phyloP scores from a whole-genome alignment of 2,797 vertebrate genomes.

The Fundulus diaphanus region DNA sequence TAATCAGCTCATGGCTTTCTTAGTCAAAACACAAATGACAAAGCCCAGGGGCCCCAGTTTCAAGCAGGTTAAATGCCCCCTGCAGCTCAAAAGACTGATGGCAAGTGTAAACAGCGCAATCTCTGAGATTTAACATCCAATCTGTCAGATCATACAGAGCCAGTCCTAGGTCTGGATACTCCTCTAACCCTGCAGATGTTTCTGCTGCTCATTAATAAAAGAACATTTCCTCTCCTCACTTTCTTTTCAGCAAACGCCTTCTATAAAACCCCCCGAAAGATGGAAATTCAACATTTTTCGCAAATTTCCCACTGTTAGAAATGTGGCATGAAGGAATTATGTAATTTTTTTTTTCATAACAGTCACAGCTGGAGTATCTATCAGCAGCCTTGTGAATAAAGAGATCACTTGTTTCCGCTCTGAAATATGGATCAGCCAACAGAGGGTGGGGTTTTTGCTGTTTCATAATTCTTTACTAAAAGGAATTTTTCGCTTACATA shows the following conservation, averaged over 20 bases:
- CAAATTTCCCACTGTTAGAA: conserved; percentile 17
- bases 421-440: conserved; percentile 12
- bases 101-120: conserved; percentile 42
- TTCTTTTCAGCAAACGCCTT: neutral
- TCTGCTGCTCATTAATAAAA: neutral
- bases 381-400: conserved; percentile 45
- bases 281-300: conserved; percentile 27
- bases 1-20: conserved; percentile 75
- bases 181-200: conserved; percentile 6
- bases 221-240: neutral
- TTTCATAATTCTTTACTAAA: conserved; percentile 26
- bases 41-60: conserved; percentile 60
- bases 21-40: conserved; percentile 75
- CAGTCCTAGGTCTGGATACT: conserved; percentile 1
- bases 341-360: conserved; percentile 45
- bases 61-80: conserved; percentile 51
- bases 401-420: conserved; percentile 26
- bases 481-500: conserved; percentile 15
- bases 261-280: neutral
- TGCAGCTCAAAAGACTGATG: conserved; percentile 46
- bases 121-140: conserved; percentile 25
- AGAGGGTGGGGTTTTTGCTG: conserved; percentile 40
- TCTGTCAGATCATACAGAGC: conserved; percentile 23
- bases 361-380: conserved; percentile 37
- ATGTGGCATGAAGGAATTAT: conserved; percentile 32